Base-by-base conservation (phyloP, 92 coral and sea anemone species). In the Epizoanthus stellaris region DNA sequence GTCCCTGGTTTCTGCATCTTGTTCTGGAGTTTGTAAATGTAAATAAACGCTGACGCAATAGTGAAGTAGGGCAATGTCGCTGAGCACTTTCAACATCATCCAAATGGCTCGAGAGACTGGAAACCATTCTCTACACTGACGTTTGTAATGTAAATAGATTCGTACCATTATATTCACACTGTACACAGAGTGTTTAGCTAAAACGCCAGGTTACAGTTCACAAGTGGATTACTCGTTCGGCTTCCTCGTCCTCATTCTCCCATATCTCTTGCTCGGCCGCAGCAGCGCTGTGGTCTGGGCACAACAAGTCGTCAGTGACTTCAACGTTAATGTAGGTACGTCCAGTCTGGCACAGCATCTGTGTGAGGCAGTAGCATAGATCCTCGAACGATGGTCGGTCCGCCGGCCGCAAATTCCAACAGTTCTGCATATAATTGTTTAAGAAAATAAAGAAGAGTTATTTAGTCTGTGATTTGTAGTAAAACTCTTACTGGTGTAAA, bases 301-400 rank as follows among this genome's bases (percentile, higher is more conserved):
- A 71, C 30, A 43, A 3, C 56, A 56, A 25, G 19, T 75, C 80
- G 17, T 75, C 80, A 57, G 80, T 25, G 42, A 54, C 52, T 54
- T 75, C 65, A 15, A 75, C 8, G 67, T 75, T 75, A 25, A 75
- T 75, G 67, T 75, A 75, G 52, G 23, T n/a, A 16, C 80, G 67
- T 36, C 67, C 80, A 23, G 67, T 75, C 62, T 75, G 52, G 12
- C 49, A 75, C 23, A 75, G 80, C 80, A 75, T 75, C 67, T 75
- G 49, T 36, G 49, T 1, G 19, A 75, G 25, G 15, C 17, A 4
- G 45, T 75, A 14, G 52, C 80, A 16, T 15, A 75, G 80, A 1
- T 56, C 19, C 21, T 75, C 80, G 59, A 75, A 75, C 39, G 80
- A 75, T 56, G 80, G 80, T 25, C 80, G 64, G 9, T 75, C 36